Conservation (phyloP, 2,113 vertebrate species). For the Nothocercus nigrocapillus region DNA sequence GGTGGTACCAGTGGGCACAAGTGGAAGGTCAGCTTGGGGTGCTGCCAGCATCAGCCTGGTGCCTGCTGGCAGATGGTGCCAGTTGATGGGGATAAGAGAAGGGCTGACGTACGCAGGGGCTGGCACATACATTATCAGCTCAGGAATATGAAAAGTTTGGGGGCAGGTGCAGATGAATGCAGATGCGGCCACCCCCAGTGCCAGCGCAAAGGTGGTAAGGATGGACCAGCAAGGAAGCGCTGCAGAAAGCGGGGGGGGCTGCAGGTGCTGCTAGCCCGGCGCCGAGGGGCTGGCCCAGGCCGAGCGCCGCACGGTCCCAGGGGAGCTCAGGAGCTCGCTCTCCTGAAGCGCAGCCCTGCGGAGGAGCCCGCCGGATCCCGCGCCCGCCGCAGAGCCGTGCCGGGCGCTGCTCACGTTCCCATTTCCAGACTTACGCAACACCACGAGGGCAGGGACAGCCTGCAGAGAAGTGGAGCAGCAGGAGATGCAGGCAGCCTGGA, state of each 20-base stretch:
- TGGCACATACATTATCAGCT: neutral
- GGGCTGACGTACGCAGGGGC: neutral
- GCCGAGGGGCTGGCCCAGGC: neutral
- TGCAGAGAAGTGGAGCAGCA: neutral
- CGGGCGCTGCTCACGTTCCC: neutral
- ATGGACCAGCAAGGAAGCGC: neutral
- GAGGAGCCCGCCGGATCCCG: too few species aligned
- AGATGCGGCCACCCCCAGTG: neutral
- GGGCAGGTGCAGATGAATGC: neutral
- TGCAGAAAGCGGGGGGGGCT: neutral
- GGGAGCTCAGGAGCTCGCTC: neutral
- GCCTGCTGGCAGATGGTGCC: conserved; percentile 16
- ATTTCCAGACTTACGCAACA: neutral
- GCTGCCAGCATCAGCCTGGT: neutral
- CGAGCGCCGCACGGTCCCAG: neutral
- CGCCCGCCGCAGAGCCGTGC: neutral
- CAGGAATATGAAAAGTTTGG: neutral
- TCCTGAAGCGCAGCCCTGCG: neutral
- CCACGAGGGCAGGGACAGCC: neutral
- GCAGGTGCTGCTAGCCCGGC: conserved; percentile 22
- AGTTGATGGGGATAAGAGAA: neutral
- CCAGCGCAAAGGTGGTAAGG: neutral
- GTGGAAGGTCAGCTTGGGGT: conserved; percentile 11
- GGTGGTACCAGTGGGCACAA: neutral
- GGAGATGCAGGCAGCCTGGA: neutral